Conservation (phyloP, 2,888 invertebrate species). For the Thymelicus acteon region DNA sequence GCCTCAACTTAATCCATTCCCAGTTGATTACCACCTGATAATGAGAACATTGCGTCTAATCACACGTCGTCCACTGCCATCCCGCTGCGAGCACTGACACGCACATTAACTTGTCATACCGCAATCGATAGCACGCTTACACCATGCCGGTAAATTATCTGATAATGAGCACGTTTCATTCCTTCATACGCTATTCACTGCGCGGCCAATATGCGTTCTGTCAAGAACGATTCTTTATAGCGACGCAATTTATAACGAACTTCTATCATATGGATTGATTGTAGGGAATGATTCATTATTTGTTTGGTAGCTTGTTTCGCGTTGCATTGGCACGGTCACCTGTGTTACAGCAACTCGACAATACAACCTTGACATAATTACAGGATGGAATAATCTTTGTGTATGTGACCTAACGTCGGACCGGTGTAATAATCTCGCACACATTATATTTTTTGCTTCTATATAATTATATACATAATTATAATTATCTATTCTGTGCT, state of each 20-base stretch:
- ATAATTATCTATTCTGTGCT: too few relatives aligned
- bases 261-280: not conserved
- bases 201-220: not conserved
- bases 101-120: constrained; percentile 53
- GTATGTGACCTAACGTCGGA: too few relatives aligned
- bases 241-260: not conserved
- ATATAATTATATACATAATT: too few relatives aligned
- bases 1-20: constrained; percentile 31
- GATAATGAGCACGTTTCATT: constrained; percentile 29
- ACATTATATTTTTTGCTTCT: too few relatives aligned
- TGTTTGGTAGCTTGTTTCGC: not conserved
- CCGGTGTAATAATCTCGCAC: too few relatives aligned
- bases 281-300: not conserved
- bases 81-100: constrained; percentile 48
- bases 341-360: not conserved
- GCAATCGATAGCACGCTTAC: constrained; percentile 49
- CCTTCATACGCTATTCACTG: constrained; percentile 14
- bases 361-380: constrained; percentile 4
- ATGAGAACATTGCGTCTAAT: constrained; percentile 48
- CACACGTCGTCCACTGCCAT: constrained; percentile 46
- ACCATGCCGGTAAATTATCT: constrained; percentile 35
- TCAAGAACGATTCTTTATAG: not conserved
- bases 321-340: not conserved
- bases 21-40: constrained; percentile 40
- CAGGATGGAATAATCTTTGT: not conserved